These are phyloP conservation scores for Phorcus lineatus DNA, from an alignment of 2,888 invertebrate genomes.

Conservation along the genomic window DNA sequence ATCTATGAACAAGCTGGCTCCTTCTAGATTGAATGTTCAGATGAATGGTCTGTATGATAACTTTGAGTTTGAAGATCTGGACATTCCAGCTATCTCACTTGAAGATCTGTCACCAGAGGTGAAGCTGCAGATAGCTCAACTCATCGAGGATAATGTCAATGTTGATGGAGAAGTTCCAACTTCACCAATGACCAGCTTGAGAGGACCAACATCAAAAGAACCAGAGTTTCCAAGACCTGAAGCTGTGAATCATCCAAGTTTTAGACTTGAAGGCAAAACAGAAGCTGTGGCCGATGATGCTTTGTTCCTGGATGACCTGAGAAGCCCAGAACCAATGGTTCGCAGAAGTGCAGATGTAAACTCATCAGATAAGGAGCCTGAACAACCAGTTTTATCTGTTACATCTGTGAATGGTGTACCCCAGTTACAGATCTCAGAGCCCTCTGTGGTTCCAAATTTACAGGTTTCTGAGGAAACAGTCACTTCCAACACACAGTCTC, in stretches of 20 bases:
- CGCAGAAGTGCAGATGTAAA: not conserved
- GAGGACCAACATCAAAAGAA: not conserved
- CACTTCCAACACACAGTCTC: not conserved
- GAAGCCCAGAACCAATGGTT: not conserved
- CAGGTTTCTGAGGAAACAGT: not conserved
- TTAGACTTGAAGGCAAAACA: not conserved
- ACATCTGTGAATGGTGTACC: not conserved
- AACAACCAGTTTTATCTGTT: not conserved
- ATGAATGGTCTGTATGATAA: conserved; percentile 50
- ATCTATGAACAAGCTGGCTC: conserved; percentile 49
- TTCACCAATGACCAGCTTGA: not conserved
- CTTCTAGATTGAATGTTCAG: conserved; percentile 55
- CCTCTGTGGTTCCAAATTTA: not conserved
- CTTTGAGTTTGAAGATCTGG: conserved; percentile 34
- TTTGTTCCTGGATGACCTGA: not conserved
- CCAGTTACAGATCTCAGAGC: not conserved
- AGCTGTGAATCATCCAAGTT: not conserved
- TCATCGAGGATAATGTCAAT: conserved; percentile 55
- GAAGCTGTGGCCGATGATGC: not conserved
- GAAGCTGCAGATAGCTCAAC: conserved; percentile 59
- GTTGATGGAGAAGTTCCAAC: not conserved
- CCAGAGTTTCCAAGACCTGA: not conserved
- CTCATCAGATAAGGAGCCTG: not conserved
- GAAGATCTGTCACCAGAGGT: conserved; percentile 59
- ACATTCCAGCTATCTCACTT: conserved; percentile 41